These are phyloP conservation scores for Pelobates cultripes DNA, from an alignment of 2,797 vertebrate species.

Conservation along the genomic window DNA sequence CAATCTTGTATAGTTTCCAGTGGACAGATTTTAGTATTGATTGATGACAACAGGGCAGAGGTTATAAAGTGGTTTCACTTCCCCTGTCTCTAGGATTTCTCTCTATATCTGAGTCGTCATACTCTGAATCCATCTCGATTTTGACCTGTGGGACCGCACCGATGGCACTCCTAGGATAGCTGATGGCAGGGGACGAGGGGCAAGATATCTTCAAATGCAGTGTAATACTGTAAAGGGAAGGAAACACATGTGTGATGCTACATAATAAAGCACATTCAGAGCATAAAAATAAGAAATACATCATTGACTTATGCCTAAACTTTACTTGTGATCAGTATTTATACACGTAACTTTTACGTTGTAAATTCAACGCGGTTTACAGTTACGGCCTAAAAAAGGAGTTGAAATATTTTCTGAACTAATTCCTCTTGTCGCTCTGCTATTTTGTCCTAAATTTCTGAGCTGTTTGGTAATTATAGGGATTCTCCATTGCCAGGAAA, in stretches of 20 bases:
- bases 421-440: too few species aligned
- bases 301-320: too few species aligned
- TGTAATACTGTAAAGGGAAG: slow-evolving; percentile 80
- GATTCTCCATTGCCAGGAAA: too few species aligned
- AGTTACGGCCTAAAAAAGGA: too few species aligned
- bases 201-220: slow-evolving; percentile 98
- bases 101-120: slow-evolving; percentile 83
- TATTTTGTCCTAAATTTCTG: too few species aligned
- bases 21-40: neutral
- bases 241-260: neutral
- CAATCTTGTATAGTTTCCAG: neutral
- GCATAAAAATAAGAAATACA: too few species aligned
- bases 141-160: slow-evolving; percentile 90
- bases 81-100: slow-evolving; percentile 77
- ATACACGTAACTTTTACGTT: too few species aligned
- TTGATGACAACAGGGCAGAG: neutral
- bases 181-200: slow-evolving; percentile 84
- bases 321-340: too few species aligned
- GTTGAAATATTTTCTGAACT: too few species aligned
- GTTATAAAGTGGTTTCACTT: slow-evolving; percentile 88
- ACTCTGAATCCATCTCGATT: slow-evolving; percentile 95
- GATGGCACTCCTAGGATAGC: slow-evolving; percentile 74
- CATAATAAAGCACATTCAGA: too few species aligned
- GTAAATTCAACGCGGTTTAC: too few species aligned
- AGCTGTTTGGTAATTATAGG: too few species aligned